Base-by-base conservation (phyloP, 1,140 invertebrate genomes). In the Lysiphlebus fabarum region DNA sequence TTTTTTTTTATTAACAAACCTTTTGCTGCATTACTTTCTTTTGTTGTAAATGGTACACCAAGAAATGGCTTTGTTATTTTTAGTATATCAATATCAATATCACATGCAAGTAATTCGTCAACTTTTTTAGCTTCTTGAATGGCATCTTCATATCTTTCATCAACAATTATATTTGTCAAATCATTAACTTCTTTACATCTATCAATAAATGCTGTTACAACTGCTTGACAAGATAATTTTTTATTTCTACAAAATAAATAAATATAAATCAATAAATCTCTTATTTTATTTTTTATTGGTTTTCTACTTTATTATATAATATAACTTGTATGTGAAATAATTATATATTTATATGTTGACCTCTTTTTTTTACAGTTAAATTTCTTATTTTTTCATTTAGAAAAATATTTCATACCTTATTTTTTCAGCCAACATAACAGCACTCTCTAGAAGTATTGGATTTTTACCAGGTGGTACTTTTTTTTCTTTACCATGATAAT, bases 31-130 rank as follows among this genome's bases (percentile, higher is more conserved):
- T 84, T 84, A 54, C 83, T 85, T 65, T 87, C 85, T 75, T 88
- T 88, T n/a, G 82, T 85, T 26, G 91, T 93, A 70, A 95, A 93
- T 4, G 93, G 93, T 14, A 95, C 85, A 33, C 90, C 90, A 38
- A 91, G 72, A 63, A 90, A 89, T 42, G 88, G 89, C 77, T 85
- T 85, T 4, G 63, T 66, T 45, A 67, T 63, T 51, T 82, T 72
- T 50, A 89, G 81, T 56, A 83, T 78, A 17, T 84, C 81, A 11
- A 44, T 41, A 59, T 85, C 79, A 0, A 74, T 69, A n/a, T 84
- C 80, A 14, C 73, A 79, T 58, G 79, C 75, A 17, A 94, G 82
- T 41, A 84, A 76, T 64, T 82, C 70, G 74, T 96, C 93, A 10
- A 90, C 82, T 62, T 80, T 73, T 61, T 80, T 78, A 0, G 93